Evolutionary conservation across 2,113 vertebrate species (phyloP).

Genomic region (Columba janthina): DNA sequence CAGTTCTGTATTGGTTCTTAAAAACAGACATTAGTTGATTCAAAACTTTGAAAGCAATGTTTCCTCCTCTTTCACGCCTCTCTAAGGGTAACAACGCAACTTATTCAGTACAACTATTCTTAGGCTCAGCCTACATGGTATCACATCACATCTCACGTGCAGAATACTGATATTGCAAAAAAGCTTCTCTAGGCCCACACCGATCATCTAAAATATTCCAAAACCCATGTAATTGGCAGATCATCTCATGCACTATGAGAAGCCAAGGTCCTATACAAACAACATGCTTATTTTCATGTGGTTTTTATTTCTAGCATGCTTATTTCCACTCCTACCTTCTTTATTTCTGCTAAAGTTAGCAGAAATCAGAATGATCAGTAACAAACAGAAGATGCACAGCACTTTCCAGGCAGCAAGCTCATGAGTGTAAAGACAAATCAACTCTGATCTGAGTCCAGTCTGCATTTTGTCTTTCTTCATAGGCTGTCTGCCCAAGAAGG

Average conservation of each 20-base stretch:
- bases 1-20: not conserved
- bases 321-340: not conserved
- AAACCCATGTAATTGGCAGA: not conserved
- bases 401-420: not conserved
- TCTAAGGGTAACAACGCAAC: not conserved
- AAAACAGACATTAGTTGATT: not conserved
- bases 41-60: not conserved
- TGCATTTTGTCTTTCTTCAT: not conserved
- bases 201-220: not conserved
- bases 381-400: not conserved
- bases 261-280: not conserved
- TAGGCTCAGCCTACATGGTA: not conserved
- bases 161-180: not conserved
- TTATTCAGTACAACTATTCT: not conserved
- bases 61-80: not conserved
- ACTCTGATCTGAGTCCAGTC: not conserved
- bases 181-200: not conserved
- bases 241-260: not conserved
- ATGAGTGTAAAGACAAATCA: not conserved
- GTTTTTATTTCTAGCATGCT: not conserved
- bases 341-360: not conserved
- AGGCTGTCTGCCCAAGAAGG: rapidly evolving
- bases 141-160: not conserved
- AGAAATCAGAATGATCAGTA: not conserved
- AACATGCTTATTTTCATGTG: not conserved